A percentile compares a stretch with the other conserved stretches of the same genome.
Conservation (phyloP, 2,797 vertebrate genomes). For the Capromys pilorides region DNA sequence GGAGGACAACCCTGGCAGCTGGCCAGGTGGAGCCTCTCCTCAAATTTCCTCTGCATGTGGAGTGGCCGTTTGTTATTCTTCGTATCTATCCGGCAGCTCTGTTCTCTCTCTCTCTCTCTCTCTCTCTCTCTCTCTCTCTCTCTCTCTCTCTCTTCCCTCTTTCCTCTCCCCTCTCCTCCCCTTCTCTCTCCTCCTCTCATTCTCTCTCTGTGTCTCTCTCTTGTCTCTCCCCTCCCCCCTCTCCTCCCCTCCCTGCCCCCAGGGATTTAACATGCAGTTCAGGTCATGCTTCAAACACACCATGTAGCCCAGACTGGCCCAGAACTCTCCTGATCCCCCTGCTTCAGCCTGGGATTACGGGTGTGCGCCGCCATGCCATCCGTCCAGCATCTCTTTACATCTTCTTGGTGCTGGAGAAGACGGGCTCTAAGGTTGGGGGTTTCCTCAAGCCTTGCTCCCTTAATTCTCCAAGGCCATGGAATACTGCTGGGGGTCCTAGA, state of each 20-base stretch:
- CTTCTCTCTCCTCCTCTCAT: too few relatives aligned
- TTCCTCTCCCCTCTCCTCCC: too few relatives aligned
- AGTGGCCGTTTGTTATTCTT: fast-evolving
- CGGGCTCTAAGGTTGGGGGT: neutral
- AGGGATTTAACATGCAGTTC: neutral
- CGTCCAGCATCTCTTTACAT: neutral
- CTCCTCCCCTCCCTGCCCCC: too few relatives aligned
- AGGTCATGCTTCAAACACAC: neutral
- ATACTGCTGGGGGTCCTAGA: neutral
- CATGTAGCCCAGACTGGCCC: neutral
- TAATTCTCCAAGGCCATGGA: fast-evolving
- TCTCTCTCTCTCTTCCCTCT: neutral
- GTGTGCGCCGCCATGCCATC: neutral
- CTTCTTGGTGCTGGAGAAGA: neutral
- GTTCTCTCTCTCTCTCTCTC: neutral
- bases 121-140: neutral
- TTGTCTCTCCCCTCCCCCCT: too few relatives aligned
- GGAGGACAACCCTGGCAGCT: neutral
- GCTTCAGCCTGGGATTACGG: neutral
- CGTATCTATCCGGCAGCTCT: neutral
- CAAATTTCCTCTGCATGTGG: neutral
- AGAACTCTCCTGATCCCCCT: neutral
- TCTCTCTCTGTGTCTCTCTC: too few relatives aligned
- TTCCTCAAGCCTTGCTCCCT: neutral
- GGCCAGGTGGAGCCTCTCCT: neutral